Evolutionary conservation across 2,888 invertebrate species (phyloP).

Genomic region (Eledona agricola): DNA sequence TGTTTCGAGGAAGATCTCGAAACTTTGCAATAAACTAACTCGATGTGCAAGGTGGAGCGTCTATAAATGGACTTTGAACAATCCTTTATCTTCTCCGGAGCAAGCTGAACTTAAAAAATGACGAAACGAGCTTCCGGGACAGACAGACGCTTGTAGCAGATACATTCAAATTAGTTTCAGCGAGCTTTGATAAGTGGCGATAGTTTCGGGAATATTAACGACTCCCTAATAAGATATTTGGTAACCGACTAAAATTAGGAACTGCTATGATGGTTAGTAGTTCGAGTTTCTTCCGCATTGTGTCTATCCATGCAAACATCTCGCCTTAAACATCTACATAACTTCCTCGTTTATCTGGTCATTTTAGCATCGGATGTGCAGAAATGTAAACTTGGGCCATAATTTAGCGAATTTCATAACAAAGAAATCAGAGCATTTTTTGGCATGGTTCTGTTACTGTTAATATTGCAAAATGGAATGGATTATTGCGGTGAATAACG

Average conservation of each 20-base stretch:
- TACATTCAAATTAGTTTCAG: slow-evolving; percentile 10
- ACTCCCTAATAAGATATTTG: slow-evolving; percentile 42
- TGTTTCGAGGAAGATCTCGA: slow-evolving; percentile 12
- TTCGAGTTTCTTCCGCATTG: slow-evolving; percentile 46
- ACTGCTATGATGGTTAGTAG: slow-evolving; percentile 39
- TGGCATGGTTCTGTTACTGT: too few species aligned
- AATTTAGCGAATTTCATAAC: slow-evolving; percentile 16
- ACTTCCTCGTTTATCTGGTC: slow-evolving; percentile 51
- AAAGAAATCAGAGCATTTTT: too few species aligned
- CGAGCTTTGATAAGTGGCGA: slow-evolving; percentile 18
- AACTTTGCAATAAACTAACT: slow-evolving; percentile 7
- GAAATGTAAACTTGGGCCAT: slow-evolving; percentile 45
- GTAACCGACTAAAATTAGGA: slow-evolving; percentile 39
- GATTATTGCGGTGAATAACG: slow-evolving; percentile 27
- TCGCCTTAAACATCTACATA: slow-evolving; percentile 47
- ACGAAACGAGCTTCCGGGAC: not conserved
- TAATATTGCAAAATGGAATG: slow-evolving; percentile 19
- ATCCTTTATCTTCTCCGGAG: slow-evolving; percentile 4
- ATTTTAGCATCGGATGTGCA: slow-evolving; percentile 52
- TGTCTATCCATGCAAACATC: slow-evolving; percentile 50
- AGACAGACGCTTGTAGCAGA: too few species aligned
- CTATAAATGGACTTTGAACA: slow-evolving; percentile 9
- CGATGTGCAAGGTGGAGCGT: slow-evolving; percentile 3
- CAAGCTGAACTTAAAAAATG: slow-evolving; percentile 5
- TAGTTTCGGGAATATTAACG: slow-evolving; percentile 20